Conservation (phyloP, 2,113 vertebrate genomes). For the Xiphophorus couchianus region DNA sequence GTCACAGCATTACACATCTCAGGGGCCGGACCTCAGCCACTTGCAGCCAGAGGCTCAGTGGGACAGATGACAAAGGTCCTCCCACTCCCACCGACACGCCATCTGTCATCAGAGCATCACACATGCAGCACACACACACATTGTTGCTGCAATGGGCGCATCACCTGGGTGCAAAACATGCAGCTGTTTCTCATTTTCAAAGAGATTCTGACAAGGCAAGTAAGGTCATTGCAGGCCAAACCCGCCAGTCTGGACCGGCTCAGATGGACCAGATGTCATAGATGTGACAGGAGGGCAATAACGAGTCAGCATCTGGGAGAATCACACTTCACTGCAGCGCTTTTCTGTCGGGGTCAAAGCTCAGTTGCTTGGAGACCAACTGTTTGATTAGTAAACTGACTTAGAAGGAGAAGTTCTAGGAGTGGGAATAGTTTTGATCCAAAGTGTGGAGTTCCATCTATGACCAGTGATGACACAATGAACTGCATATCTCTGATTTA, state of each 20-base stretch:
- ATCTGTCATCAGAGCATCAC: slow-evolving; percentile 60
- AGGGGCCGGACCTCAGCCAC: slow-evolving; percentile 55
- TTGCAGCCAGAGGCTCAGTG: slow-evolving; percentile 49
- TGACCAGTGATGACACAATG: background rate
- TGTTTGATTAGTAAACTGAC: slow-evolving; percentile 3
- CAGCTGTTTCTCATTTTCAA: slow-evolving; percentile 49
- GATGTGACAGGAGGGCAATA: slow-evolving; percentile 40
- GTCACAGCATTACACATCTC: slow-evolving; percentile 54
- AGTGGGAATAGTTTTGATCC: background rate
- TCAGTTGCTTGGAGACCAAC: background rate
- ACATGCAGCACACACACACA: slow-evolving; percentile 26
- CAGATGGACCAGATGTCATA: slow-evolving; percentile 45
- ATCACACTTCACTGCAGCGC: slow-evolving; percentile 18
- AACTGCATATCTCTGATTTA: background rate
- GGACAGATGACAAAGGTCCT: slow-evolving; percentile 63
- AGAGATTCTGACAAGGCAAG: slow-evolving; percentile 53
- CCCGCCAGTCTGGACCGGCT: slow-evolving; percentile 21
- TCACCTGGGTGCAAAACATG: background rate
- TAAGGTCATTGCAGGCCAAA: slow-evolving; percentile 49
- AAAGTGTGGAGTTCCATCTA: background rate
- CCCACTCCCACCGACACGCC: slow-evolving; percentile 68
- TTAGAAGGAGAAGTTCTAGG: slow-evolving; percentile 3
- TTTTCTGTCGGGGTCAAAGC: slow-evolving; percentile 14
- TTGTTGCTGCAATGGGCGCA: background rate
- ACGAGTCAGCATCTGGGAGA: slow-evolving; percentile 34